phyloP scores from a whole-genome alignment of 2,888 invertebrate species.

The Aquatica leii region DNA sequence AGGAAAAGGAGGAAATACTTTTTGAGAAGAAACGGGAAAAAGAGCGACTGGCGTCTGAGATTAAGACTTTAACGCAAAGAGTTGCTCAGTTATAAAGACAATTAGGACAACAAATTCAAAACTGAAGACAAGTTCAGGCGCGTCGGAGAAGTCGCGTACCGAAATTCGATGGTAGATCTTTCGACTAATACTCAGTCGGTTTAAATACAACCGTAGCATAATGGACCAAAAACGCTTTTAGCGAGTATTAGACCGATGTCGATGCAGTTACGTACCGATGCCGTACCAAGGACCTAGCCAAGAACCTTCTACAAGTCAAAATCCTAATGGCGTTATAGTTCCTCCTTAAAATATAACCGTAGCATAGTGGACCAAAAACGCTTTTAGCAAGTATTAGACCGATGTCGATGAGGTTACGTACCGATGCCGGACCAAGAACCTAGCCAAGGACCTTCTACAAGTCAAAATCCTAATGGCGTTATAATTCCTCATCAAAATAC shows the following conservation, averaged over 20 bases:
- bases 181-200: conserved; percentile 63
- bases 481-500: conserved; percentile 69
- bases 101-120: conserved; percentile 71
- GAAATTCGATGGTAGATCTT: conserved; percentile 87
- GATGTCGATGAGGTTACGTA: conserved; percentile 78
- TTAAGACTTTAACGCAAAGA: conserved; percentile 76
- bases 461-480: conserved; percentile 60
- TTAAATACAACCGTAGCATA: conserved; percentile 72
- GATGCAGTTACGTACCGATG: conserved; percentile 70
- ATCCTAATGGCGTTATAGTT: conserved; percentile 64
- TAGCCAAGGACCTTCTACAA: conserved; percentile 64
- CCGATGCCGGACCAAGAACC: conserved; percentile 77
- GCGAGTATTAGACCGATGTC: conserved; percentile 94
- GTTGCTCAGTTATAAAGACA: conserved; percentile 61
- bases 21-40: conserved; percentile 70
- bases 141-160: conserved; percentile 64
- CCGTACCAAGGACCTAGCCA: conserved; percentile 81
- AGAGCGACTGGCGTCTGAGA: conserved; percentile 72
- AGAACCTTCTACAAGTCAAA: conserved; percentile 54
- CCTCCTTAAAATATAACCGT: conserved; percentile 71
- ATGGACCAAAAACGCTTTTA: conserved; percentile 81
- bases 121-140: conserved; percentile 73
- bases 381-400: conserved; percentile 93
- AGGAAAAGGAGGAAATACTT: conserved; percentile 69
- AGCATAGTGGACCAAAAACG: conserved; percentile 78